Evolutionary conservation across 2,113 vertebrate genomes (phyloP).

Genomic region (Pterocles burchelli): DNA sequence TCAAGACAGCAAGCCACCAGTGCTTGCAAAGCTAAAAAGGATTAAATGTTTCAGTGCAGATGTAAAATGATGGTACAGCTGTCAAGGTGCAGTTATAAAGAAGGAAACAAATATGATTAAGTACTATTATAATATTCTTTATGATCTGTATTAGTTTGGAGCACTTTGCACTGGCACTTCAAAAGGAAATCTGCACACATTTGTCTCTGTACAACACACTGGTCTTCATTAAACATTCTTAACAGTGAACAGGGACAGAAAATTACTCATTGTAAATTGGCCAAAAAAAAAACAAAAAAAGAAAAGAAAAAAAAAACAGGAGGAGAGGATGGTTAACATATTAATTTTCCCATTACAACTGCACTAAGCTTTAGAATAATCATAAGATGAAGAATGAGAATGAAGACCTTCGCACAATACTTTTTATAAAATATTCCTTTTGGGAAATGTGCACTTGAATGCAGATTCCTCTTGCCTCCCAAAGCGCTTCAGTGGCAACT

Average conservation of each 20-base stretch:
- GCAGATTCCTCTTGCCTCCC: conserved; percentile 67
- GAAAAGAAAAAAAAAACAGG: not conserved
- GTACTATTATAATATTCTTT: conserved; percentile 43
- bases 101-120: conserved; percentile 56
- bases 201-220: conserved; percentile 67
- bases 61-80: conserved; percentile 62
- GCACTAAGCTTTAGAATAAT: conserved; percentile 61
- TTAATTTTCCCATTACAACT: conserved; percentile 60
- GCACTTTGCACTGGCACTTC: conserved; percentile 64
- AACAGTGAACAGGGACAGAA: conserved; percentile 44
- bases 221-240: conserved; percentile 69
- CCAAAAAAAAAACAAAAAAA: not conserved
- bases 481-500: conserved; percentile 65
- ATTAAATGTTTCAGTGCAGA: conserved; percentile 81
- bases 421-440: conserved; percentile 55
- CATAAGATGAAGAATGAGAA: conserved; percentile 47
- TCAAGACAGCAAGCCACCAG: conserved; percentile 82
- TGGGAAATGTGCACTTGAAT: conserved; percentile 53
- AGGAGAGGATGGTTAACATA: conserved; percentile 34
- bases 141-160: conserved; percentile 59
- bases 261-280: conserved; percentile 59
- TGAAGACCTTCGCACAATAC: conserved; percentile 41
- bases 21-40: conserved; percentile 81
- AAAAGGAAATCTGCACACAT: conserved; percentile 53
- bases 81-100: conserved; percentile 72